phyloP scores from a whole-genome alignment of 2,888 invertebrate genomes.

The Cerceris ruficornis region DNA sequence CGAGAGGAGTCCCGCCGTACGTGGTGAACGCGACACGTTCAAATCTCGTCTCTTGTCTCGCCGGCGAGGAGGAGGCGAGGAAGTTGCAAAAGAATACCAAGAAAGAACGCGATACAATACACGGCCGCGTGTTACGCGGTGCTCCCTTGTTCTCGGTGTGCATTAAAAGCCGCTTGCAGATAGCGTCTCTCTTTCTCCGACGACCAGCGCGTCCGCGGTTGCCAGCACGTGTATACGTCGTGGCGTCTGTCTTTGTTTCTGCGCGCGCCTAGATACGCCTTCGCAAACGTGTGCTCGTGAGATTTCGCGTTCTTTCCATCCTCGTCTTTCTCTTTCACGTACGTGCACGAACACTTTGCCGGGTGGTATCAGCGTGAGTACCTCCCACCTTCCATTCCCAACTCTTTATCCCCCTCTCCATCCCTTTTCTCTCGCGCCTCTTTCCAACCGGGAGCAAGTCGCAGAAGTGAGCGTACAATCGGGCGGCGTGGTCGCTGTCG shows the following conservation, averaged over 20 bases:
- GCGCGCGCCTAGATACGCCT: too few species aligned
- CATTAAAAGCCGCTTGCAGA: background rate
- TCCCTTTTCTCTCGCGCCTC: conserved; percentile 19
- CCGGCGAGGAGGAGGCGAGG: conserved; percentile 39
- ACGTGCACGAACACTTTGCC: background rate
- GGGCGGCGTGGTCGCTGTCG: conserved; percentile 36
- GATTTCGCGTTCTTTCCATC: background rate
- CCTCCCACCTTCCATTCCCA: conserved; percentile 35
- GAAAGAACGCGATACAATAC: background rate
- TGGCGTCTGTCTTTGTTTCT: background rate
- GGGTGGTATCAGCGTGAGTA: conserved; percentile 17
- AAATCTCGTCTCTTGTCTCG: conserved; percentile 33
- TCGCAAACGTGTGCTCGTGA: background rate
- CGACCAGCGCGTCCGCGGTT: conserved; percentile 35
- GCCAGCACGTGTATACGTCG: conserved; percentile 43
- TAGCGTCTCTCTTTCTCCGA: conserved; percentile 12
- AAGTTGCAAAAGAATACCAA: conserved; percentile 15
- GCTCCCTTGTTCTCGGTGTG: background rate
- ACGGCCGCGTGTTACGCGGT: background rate
- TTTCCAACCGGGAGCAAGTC: conserved; percentile 35
- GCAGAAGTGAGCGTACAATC: conserved; percentile 33
- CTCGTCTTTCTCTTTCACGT: conserved; percentile 2
- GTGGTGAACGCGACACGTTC: conserved; percentile 49
- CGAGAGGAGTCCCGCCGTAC: conserved; percentile 44
- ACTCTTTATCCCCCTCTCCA: conserved; percentile 14